These are phyloP conservation scores for Elgaria multicarinata DNA, from an alignment of 2,113 vertebrate species.

Conservation along the genomic window DNA sequence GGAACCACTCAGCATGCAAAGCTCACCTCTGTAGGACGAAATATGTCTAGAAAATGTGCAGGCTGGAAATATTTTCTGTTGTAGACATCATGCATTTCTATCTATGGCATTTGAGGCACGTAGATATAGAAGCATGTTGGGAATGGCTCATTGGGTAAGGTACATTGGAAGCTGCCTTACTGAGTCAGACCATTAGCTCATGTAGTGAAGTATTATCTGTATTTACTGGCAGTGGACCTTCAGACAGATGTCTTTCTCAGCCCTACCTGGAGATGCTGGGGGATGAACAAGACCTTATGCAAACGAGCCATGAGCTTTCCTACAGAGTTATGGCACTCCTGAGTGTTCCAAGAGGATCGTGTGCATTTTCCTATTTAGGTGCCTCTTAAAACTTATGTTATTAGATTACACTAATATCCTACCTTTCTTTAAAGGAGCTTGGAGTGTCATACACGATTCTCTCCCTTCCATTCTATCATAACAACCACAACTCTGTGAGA, in stretches of 20 bases:
- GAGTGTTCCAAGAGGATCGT: background rate
- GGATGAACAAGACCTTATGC: background rate
- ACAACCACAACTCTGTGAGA: too few relatives aligned
- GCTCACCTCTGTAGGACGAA: too few relatives aligned
- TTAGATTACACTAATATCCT: too few relatives aligned
- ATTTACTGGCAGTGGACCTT: background rate
- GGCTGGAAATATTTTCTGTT: background rate
- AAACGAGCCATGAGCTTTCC: too few relatives aligned
- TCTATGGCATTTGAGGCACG: background rate
- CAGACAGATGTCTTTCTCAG: background rate
- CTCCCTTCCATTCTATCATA: too few relatives aligned
- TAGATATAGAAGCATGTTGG: background rate
- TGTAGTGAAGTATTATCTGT: background rate
- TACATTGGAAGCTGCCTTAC: background rate
- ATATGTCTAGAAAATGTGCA: background rate
- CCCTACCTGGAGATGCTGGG: too few relatives aligned
- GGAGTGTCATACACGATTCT: too few relatives aligned
- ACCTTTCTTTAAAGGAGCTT: too few relatives aligned
- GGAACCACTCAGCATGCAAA: background rate
- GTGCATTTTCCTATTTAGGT: background rate
- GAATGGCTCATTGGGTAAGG: background rate
- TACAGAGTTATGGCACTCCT: background rate
- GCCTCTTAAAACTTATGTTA: background rate
- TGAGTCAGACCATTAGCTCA: background rate
- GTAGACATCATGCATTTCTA: background rate